Conservation (phyloP, 2,888 invertebrate genomes). For the Leptinotarsa tumamoca region DNA sequence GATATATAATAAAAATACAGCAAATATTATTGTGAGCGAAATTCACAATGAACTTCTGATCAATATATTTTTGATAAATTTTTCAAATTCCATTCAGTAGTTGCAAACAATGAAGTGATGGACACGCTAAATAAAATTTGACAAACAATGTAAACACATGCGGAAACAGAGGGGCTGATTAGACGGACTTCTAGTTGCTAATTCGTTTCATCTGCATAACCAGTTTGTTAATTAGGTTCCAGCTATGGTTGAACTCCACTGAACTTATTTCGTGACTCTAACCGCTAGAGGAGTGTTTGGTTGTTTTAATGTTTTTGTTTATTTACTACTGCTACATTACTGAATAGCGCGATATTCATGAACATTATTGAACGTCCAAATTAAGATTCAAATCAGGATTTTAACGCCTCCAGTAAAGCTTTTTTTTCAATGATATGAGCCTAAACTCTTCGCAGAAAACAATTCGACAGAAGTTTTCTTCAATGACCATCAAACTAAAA, state of each 20-base stretch:
- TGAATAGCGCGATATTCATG: too few relatives aligned
- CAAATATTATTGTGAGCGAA: too few relatives aligned
- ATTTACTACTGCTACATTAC: background rate
- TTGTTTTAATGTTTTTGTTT: slow-evolving; percentile 2
- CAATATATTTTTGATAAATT: background rate
- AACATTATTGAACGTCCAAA: too few relatives aligned
- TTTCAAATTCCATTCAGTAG: background rate
- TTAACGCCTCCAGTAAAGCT: too few relatives aligned
- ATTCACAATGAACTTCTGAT: background rate
- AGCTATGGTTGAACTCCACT: background rate
- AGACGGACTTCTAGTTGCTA: background rate
- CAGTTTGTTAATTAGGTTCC: background rate
- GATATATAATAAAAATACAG: too few relatives aligned
- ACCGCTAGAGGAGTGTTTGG: background rate
- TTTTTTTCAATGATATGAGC: too few relatives aligned
- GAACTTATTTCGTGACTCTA: slow-evolving; percentile 7
- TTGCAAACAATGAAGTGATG: background rate
- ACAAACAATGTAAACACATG: background rate
- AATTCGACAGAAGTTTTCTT: too few relatives aligned
- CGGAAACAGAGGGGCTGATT: background rate
- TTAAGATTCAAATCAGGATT: too few relatives aligned
- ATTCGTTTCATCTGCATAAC: background rate
- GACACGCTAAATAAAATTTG: background rate
- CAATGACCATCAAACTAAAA: too few relatives aligned
- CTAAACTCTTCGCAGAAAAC: too few relatives aligned